Conservation (phyloP, 2,113 vertebrate species). For the Cyprinus carpio region DNA sequence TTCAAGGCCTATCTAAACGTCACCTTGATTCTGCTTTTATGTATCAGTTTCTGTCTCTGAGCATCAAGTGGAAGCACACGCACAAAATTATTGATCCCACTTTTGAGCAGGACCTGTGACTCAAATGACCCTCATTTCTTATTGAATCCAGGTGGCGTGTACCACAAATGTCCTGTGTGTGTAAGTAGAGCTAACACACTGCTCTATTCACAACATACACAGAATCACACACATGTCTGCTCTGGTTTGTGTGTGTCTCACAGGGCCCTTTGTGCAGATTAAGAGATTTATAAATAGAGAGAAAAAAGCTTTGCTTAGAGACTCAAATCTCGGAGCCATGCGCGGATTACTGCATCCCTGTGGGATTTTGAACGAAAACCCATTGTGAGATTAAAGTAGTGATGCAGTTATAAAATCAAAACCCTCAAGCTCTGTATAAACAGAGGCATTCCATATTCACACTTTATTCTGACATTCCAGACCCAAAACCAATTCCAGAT, state of each 20-base stretch:
- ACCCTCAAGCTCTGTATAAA: conserved; percentile 23
- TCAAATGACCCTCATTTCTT: conserved; percentile 14
- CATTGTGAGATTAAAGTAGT: no score
- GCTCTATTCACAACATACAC: conserved; percentile 19
- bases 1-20: not conserved
- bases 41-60: not conserved
- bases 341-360: conserved; percentile 52
- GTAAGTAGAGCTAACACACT: not conserved
- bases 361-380: conserved; percentile 54
- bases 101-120: conserved; percentile 11
- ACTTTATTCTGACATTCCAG: conserved; percentile 52
- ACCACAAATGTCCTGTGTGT: conserved; percentile 32
- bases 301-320: conserved; percentile 53
- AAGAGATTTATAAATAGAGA: conserved; percentile 57
- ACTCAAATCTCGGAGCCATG: conserved; percentile 52
- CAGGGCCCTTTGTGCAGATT: conserved; percentile 60
- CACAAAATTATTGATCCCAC: conserved; percentile 7
- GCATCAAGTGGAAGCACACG: not conserved
- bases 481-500: conserved; percentile 25
- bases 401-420: no score
- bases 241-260: conserved; percentile 50
- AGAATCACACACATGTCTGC: conserved; percentile 13
- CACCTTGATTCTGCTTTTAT: not conserved
- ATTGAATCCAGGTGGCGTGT: not conserved
- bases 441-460: conserved; percentile 35